A percentile compares a stretch with the other conserved stretches of the same genome.
These are phyloP conservation scores for Chaetodon trifasciatus DNA, from an alignment of 2,797 vertebrate species.

Conservation along the genomic window DNA sequence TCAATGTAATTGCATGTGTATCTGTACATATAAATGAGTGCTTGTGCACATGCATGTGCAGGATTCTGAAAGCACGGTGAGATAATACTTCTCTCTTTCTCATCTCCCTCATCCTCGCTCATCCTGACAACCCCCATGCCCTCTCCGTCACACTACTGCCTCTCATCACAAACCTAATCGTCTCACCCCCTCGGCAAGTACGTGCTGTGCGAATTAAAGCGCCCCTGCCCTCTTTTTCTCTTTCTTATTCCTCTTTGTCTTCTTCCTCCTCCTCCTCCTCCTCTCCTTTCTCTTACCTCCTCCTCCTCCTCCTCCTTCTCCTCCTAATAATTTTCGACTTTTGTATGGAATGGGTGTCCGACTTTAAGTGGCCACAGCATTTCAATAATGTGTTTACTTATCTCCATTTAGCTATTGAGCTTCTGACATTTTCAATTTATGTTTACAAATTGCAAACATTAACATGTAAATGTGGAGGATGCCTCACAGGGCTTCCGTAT, in stretches of 20 bases:
- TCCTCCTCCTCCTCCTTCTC: constrained; percentile 50
- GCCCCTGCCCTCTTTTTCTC: constrained; percentile 76
- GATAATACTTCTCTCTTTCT: constrained; percentile 83
- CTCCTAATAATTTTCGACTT: constrained; percentile 66
- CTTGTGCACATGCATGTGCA: constrained; percentile 40
- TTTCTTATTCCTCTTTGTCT: constrained; percentile 77
- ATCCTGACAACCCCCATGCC: constrained; percentile 83
- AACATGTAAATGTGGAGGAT: constrained; percentile 83
- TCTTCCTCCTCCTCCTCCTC: constrained; percentile 61
- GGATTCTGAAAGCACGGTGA: constrained; percentile 66
- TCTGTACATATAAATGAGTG: constrained; percentile 29
- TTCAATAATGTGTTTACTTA: constrained; percentile 85
- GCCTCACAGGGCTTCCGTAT: constrained; percentile 77
- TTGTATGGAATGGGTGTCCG: constrained; percentile 73
- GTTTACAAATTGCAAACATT: constrained; percentile 86
- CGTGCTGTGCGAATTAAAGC: constrained; percentile 87
- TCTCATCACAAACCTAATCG: constrained; percentile 89
- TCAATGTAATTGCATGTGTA: constrained; percentile 20
- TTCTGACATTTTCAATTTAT: constrained; percentile 87
- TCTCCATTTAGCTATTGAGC: constrained; percentile 86
- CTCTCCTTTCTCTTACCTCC: constrained; percentile 20
- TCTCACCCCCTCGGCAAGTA: constrained; percentile 85
- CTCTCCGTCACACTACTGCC: constrained; percentile 85
- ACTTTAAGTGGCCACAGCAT: constrained; percentile 79
- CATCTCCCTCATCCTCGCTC: constrained; percentile 84